Evolutionary conservation across 2,113 vertebrate genomes (phyloP), one percentile per base, ranked within the genome.

Genomic region (Meleagris gallopavo): DNA sequence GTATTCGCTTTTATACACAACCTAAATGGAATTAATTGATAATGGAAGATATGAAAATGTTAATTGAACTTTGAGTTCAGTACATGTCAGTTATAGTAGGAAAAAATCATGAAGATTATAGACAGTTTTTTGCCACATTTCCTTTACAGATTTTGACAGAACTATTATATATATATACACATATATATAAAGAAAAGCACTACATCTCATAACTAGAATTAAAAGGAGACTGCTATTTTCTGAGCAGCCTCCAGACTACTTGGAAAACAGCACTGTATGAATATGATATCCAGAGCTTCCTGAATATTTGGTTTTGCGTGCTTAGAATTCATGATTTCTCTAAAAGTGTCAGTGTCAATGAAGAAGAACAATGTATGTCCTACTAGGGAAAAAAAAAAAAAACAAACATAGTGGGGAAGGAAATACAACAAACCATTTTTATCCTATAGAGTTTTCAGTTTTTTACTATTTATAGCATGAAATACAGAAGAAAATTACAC

Each of bases 211-310:
- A 88, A 48, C n/a, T 30, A 86, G 3, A 50, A 58, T 80, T 83
- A 62, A 24, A 50, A 41, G 79, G 88, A 96, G 66, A 95, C 8
- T 78, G 67, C 65, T 85, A 90, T 67, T 94, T 93, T 88, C 57
- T 66, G 17, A 94, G 70, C 70, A 83, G 74, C 90, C 57, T 90
- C 48, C 58, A 70, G 61, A 11, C 4, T 32, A 73, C 17, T 29
- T 45, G 24, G n/a, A 87, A 94, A 94, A 57, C 30, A 92, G 30
- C 18, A 73, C 41, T 54, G 36, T 69, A 66, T 89, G 48, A 83
- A 75, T 89, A 76, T 27, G 8, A 11, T 57, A 38, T 54, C n/a
- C 29, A 78, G 58, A 78, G 25, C 46, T 50, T 36, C 17, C 25
- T 83, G 29, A 88, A 84, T 40, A 40, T 50, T 83, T 82, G 4